A percentile compares a stretch with the other conserved stretches of the same genome.
These are phyloP conservation scores for Hylomyscus alleni DNA, from an alignment of 2,797 vertebrate genomes.

Conservation along the genomic window DNA sequence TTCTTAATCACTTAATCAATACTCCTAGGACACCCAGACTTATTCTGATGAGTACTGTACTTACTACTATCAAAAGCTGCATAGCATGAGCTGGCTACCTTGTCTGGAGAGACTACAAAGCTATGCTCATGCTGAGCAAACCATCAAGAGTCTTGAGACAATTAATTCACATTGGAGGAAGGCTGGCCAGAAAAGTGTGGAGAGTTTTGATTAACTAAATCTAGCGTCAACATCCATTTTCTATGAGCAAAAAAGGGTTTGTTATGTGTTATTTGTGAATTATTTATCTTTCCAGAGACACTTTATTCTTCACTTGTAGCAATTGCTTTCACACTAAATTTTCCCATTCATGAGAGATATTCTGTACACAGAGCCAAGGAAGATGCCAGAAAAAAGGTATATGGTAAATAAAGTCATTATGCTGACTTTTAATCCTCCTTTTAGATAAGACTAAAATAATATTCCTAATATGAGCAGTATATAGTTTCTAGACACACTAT, in stretches of 20 bases:
- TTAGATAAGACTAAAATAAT: conserved; percentile 30
- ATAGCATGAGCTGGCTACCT: not conserved
- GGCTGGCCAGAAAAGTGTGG: not conserved
- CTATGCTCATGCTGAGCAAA: not conserved
- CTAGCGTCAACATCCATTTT: not conserved
- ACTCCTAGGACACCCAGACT: not conserved
- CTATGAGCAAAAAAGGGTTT: not conserved
- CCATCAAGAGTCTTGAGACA: not conserved
- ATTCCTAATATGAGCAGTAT: conserved; percentile 25
- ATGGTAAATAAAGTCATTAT: conserved; percentile 12
- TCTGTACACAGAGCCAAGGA: conserved; percentile 7
- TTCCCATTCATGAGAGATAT: not conserved
- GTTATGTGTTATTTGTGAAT: not conserved
- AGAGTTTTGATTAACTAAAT: not conserved
- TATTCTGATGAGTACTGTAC: not conserved
- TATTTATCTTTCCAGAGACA: not conserved
- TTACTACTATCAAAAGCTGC: not conserved
- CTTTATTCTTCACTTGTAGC: conserved; percentile 1
- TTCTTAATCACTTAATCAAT: conserved; percentile 18
- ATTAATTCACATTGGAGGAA: not conserved
- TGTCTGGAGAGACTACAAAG: not conserved
- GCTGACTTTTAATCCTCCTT: conserved; percentile 14
- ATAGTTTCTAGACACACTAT: not conserved
- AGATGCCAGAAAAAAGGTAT: not conserved
- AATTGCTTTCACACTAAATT: not conserved